phyloP scores from a whole-genome alignment of 2,797 vertebrate species.

The Simalia tracyae region DNA sequence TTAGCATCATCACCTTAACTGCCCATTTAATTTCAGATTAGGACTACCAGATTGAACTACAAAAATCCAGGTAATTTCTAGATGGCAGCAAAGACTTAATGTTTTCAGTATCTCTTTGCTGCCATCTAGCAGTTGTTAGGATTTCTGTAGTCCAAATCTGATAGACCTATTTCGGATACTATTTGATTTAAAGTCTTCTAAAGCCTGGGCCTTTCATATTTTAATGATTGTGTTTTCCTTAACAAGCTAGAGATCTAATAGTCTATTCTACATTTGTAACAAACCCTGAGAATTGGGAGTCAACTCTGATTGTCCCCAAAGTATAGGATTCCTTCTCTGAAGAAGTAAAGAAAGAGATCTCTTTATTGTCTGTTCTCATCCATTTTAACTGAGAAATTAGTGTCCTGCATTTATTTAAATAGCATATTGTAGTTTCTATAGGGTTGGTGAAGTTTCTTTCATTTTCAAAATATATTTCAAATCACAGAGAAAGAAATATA shows the following conservation, averaged over 20 bases:
- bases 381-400: not conserved
- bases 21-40: not conserved
- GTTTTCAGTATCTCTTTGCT: not conserved
- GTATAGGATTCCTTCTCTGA: not conserved
- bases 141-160: not conserved
- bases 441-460: not conserved
- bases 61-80: not conserved
- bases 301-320: not conserved
- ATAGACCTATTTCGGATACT: not conserved
- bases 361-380: not conserved
- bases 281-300: not conserved
- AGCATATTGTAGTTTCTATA: not conserved
- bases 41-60: not conserved
- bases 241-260: not conserved
- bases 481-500: not conserved
- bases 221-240: not conserved
- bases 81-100: not conserved
- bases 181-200: not conserved
- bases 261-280: not conserved
- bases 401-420: not conserved
- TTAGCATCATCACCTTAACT: not conserved
- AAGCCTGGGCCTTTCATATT: not conserved
- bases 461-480: not conserved
- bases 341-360: not conserved
- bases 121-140: not conserved